These are phyloP conservation scores for Acrobasis suavella DNA, from an alignment of 2,888 invertebrate genomes.

Conservation along the genomic window DNA sequence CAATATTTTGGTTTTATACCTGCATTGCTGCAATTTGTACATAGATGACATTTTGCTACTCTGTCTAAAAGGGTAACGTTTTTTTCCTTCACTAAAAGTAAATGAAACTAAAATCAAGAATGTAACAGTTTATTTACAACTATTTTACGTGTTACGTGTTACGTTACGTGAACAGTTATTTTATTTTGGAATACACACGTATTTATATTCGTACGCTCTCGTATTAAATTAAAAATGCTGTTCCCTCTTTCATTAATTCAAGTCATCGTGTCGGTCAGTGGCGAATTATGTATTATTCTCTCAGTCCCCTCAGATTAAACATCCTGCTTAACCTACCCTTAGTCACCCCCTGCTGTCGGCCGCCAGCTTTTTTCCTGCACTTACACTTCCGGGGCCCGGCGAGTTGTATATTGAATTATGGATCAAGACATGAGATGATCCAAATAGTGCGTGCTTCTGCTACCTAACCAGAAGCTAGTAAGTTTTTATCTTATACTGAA, in stretches of 20 bases:
- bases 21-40: too few species aligned
- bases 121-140: too few species aligned
- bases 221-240: not conserved
- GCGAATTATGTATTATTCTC: constrained; percentile 20
- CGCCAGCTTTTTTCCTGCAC: constrained; percentile 69
- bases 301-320: constrained; percentile 12
- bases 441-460: not conserved
- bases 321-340: constrained; percentile 27
- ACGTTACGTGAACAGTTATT: too few species aligned
- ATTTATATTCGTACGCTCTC: too few species aligned
- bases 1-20: too few species aligned
- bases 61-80: too few species aligned
- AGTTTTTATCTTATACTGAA: not conserved
- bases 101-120: too few species aligned
- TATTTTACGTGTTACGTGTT: too few species aligned
- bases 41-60: too few species aligned
- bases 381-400: constrained; percentile 59
- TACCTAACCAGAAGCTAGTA: not conserved
- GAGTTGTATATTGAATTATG: constrained; percentile 75
- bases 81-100: too few species aligned
- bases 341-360: constrained; percentile 41
- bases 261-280: constrained; percentile 29
- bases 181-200: too few species aligned
- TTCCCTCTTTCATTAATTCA: constrained; percentile 4
- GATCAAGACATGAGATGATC: constrained; percentile 51